Evolutionary conservation across 1,140 invertebrate species (phyloP).

Genomic region (Parasteatoda tepidariorum): DNA sequence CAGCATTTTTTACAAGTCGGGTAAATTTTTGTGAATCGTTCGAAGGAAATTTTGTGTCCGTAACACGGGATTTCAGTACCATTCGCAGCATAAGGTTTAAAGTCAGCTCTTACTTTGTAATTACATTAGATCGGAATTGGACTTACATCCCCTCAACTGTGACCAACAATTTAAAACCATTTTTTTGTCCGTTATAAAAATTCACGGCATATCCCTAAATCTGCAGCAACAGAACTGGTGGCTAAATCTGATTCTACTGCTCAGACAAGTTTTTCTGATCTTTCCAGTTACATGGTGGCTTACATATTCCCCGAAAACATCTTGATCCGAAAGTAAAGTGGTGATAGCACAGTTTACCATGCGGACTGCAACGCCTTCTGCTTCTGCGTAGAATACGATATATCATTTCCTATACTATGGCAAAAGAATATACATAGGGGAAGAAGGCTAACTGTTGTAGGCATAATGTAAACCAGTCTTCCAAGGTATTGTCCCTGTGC

Average conservation of each 20-base stretch:
- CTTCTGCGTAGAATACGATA: neutral
- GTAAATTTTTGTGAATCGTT: no score
- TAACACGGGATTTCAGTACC: neutral
- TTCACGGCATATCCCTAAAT: neutral
- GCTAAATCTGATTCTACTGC: neutral
- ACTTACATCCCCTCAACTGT: no score
- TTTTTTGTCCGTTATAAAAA: neutral
- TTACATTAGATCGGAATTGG: neutral
- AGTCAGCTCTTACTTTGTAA: neutral
- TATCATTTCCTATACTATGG: no score
- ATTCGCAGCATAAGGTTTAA: neutral
- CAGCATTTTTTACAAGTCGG: no score
- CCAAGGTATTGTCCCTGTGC: no score
- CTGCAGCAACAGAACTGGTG: neutral
- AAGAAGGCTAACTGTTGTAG: no score
- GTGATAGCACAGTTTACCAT: neutral
- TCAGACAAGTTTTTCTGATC: neutral
- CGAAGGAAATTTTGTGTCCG: neutral
- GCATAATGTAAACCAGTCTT: no score
- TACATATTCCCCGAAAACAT: neutral
- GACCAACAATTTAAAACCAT: no score
- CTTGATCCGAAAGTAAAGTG: neutral
- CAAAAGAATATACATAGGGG: no score
- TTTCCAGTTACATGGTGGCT: neutral
- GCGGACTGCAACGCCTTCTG: neutral